A percentile compares a stretch with the other conserved stretches of the same genome.
Evolutionary conservation across 2,888 invertebrate species (phyloP).

Genomic region (Heliconius erato): DNA sequence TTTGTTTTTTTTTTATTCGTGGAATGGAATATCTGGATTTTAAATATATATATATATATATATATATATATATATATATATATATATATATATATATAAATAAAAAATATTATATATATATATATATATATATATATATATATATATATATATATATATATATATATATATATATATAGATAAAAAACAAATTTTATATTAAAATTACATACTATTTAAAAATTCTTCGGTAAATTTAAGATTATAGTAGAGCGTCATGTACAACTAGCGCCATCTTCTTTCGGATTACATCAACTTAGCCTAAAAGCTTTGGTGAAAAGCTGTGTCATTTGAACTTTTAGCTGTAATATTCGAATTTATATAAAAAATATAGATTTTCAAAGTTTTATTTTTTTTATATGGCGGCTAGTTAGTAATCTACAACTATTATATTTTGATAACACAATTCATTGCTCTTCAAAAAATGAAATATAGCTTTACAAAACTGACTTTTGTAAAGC

Average conservation of each 20-base stretch:
- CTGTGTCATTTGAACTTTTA: too few relatives aligned
- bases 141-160: too few relatives aligned
- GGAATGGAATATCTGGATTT: background rate
- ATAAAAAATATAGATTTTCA: background rate
- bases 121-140: too few relatives aligned
- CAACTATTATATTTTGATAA: background rate
- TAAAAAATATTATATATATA: too few relatives aligned
- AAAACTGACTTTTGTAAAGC: too few relatives aligned
- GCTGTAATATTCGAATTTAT: background rate
- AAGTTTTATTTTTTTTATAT: background rate
- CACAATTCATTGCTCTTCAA: too few relatives aligned
- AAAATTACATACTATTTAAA: background rate
- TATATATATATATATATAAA: too few relatives aligned
- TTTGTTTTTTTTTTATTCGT: background rate
- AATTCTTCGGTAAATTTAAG: background rate
- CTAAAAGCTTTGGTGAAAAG: background rate
- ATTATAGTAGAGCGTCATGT: background rate
- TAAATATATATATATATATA: too few relatives aligned
- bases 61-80: too few relatives aligned
- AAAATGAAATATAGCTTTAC: too few relatives aligned
- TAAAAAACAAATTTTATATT: background rate
- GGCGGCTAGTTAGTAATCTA: too few relatives aligned
- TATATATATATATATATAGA: too few relatives aligned
- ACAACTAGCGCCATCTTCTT: slow-evolving; percentile 23
- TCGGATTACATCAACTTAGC: background rate